These are phyloP conservation scores for Stenurella melanura DNA, from an alignment of 2,888 invertebrate genomes.

Conservation along the genomic window DNA sequence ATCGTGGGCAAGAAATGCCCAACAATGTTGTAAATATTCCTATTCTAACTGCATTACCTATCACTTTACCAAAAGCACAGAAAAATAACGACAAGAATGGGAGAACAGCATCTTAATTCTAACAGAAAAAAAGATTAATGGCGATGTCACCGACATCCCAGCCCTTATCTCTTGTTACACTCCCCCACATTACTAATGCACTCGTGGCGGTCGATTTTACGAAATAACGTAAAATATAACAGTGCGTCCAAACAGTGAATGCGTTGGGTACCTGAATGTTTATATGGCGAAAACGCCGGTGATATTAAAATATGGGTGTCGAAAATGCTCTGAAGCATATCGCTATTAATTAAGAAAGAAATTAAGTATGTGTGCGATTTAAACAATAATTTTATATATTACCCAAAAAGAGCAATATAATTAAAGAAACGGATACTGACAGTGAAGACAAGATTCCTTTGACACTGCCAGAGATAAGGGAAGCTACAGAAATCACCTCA, in stretches of 20 bases:
- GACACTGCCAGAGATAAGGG: too few relatives aligned
- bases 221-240: constrained; percentile 3
- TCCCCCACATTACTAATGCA: constrained; percentile 46
- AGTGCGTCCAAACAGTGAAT: not conserved
- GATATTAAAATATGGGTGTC: not conserved
- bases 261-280: not conserved
- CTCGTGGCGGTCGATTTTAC: constrained; percentile 17
- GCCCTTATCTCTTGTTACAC: constrained; percentile 56
- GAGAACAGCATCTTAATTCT: constrained; percentile 31
- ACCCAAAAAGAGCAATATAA: too few relatives aligned
- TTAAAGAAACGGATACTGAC: too few relatives aligned
- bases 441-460: too few relatives aligned
- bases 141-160: constrained; percentile 64
- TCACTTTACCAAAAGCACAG: not conserved
- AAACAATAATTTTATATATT: too few relatives aligned
- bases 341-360: too few relatives aligned
- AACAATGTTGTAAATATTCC: not conserved
- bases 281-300: not conserved
- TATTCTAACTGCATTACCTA: not conserved
- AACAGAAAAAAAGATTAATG: constrained; percentile 58
- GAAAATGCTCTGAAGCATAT: too few relatives aligned
- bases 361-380: too few relatives aligned
- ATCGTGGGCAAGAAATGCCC: too few relatives aligned
- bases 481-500: too few relatives aligned
- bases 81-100: constrained; percentile 5